These are phyloP conservation scores for Cheilosia vulpina DNA, from an alignment of 2,888 invertebrate genomes.

Conservation along the genomic window DNA sequence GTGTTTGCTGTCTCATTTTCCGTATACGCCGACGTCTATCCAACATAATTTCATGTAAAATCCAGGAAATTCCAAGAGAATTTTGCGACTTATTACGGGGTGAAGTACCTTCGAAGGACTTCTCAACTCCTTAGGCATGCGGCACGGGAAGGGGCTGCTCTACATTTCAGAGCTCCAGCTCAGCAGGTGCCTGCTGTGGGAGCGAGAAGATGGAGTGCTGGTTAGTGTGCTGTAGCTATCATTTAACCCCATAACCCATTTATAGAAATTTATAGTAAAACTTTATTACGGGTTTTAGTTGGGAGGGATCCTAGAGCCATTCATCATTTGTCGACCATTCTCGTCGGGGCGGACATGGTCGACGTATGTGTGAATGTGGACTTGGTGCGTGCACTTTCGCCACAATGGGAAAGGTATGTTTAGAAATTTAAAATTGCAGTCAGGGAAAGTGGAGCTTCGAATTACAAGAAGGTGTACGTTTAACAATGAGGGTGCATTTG, in stretches of 20 bases:
- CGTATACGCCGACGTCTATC: neutral
- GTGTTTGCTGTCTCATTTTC: neutral
- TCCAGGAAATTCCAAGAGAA: slow-evolving; percentile 56
- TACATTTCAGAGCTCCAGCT: slow-evolving; percentile 51
- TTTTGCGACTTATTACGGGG: slow-evolving; percentile 62
- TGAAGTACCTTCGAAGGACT: slow-evolving; percentile 58
- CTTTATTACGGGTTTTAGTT: slow-evolving; percentile 61
- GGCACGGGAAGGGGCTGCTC: slow-evolving; percentile 28
- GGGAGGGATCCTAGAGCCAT: slow-evolving; percentile 39
- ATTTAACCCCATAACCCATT: slow-evolving; percentile 72
- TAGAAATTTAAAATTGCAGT: slow-evolving; percentile 71
- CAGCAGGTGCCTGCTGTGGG: slow-evolving; percentile 13
- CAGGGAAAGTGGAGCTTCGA: slow-evolving; percentile 60
- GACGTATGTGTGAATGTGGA: slow-evolving; percentile 33
- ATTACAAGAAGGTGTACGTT: slow-evolving; percentile 53
- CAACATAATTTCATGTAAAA: slow-evolving; percentile 64
- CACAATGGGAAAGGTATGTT: slow-evolving; percentile 49
- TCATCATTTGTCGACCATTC: slow-evolving; percentile 54
- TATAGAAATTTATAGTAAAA: slow-evolving; percentile 71
- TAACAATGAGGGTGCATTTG: slow-evolving; percentile 65
- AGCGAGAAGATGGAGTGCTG: neutral
- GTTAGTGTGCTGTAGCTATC: slow-evolving; percentile 42
- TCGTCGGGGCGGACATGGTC: slow-evolving; percentile 20
- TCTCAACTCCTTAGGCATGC: slow-evolving; percentile 51
- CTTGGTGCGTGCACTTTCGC: slow-evolving; percentile 49